Conservation (phyloP, 2,888 invertebrate genomes). For the Plagodis pulveraria region DNA sequence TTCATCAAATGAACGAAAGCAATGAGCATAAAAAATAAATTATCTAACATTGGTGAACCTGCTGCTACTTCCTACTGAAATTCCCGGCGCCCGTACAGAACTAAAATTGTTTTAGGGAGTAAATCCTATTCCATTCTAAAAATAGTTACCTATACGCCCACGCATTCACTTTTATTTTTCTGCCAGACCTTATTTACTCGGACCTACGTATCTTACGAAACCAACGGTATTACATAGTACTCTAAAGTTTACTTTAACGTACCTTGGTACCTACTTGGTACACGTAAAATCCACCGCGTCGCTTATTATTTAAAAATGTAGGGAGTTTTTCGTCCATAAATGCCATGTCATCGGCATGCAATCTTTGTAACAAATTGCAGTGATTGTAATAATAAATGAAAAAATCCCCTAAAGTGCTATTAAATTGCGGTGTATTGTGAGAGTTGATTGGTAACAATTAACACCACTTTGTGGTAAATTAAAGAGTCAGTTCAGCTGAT, state of each 20-base stretch:
- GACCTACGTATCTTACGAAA: background rate
- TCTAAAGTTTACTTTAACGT: too few species aligned
- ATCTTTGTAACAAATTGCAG: slow-evolving; percentile 46
- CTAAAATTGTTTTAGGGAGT: background rate
- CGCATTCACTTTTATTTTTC: background rate
- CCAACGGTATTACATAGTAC: background rate
- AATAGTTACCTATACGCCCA: background rate
- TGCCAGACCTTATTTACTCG: slow-evolving; percentile 3
- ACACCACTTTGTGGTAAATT: slow-evolving; percentile 1
- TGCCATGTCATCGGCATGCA: slow-evolving; percentile 45
- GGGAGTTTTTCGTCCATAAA: slow-evolving; percentile 18
- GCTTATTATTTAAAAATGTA: slow-evolving; percentile 4
- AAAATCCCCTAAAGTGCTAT: slow-evolving; percentile 20
- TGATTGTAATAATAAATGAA: slow-evolving; percentile 20
- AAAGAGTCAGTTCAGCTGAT: background rate
- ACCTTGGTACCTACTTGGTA: background rate
- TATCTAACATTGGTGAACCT: too few species aligned
- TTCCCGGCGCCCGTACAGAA: too few species aligned
- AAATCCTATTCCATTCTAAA: background rate
- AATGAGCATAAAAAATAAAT: too few species aligned
- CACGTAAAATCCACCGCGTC: slow-evolving; percentile 4
- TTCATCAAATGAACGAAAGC: too few species aligned
- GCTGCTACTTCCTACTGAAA: too few species aligned
- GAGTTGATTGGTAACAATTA: slow-evolving; percentile 6
- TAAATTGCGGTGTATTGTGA: slow-evolving; percentile 15